Evolutionary conservation across 1,140 invertebrate genomes (phyloP).

Genomic region (Diabrotica undecimpunctata): DNA sequence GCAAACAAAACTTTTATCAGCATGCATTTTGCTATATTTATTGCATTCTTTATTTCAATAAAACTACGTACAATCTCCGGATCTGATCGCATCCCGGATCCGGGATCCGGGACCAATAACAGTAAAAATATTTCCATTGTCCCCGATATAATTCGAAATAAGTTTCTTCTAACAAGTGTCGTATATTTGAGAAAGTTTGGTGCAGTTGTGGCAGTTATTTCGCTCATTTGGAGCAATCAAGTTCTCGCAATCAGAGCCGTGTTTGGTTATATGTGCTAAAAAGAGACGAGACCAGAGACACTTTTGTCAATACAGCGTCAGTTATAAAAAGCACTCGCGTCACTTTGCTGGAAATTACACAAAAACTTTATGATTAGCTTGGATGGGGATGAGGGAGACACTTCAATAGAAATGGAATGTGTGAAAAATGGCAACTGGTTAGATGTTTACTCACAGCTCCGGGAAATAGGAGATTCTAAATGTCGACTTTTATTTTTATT

Average conservation of each 20-base stretch:
- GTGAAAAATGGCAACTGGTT: too few relatives aligned
- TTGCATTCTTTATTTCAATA: too few relatives aligned
- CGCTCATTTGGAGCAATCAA: slow-evolving; percentile 35
- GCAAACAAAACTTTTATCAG: too few relatives aligned
- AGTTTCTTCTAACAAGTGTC: slow-evolving; percentile 14
- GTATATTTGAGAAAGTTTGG: slow-evolving; percentile 25
- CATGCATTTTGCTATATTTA: too few relatives aligned
- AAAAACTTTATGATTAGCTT: not conserved
- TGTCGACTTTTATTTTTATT: too few relatives aligned
- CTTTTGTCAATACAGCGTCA: slow-evolving; percentile 38
- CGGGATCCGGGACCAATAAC: not conserved
- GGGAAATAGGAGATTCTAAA: too few relatives aligned
- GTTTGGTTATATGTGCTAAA: slow-evolving; percentile 31
- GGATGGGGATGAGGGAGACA: not conserved
- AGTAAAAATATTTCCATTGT: not conserved
- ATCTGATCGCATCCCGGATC: too few relatives aligned
- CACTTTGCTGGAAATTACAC: slow-evolving; percentile 13
- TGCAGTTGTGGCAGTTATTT: slow-evolving; percentile 31
- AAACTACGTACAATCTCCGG: too few relatives aligned
- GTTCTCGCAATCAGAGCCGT: slow-evolving; percentile 31
- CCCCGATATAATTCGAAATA: not conserved
- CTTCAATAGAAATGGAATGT: too few relatives aligned
- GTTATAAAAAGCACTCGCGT: slow-evolving; percentile 42
- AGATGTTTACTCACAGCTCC: too few relatives aligned
- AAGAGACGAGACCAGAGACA: slow-evolving; percentile 19